phyloP scores from a whole-genome alignment of 37 sponge, comb jelly and placozoan species.

The Halisarca cf. caerulea region DNA sequence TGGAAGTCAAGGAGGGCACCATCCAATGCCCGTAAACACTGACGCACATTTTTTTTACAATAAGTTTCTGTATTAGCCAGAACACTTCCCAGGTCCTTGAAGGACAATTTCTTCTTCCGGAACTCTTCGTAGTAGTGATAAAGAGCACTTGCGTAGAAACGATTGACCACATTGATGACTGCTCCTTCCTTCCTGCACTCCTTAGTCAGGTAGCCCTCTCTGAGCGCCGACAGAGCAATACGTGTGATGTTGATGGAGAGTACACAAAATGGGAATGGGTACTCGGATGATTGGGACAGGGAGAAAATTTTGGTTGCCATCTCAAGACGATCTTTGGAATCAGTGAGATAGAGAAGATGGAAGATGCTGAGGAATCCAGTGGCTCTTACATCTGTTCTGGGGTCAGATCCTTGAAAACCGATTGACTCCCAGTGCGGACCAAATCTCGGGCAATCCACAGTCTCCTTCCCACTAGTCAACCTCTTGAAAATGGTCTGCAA shows the following conservation, averaged over 20 bases:
- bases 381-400: conserved; percentile 82
- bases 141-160: conserved; percentile 70
- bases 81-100: conserved; percentile 43
- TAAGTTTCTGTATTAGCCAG: conserved; percentile 31
- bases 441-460: conserved; percentile 45
- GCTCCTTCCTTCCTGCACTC: conserved; percentile 73
- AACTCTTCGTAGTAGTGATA: conserved; percentile 62
- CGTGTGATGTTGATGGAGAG: conserved; percentile 79
- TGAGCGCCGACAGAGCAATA: conserved; percentile 58
- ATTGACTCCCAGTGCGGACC: conserved; percentile 91
- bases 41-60: conserved; percentile 37
- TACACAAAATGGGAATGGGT: conserved; percentile 77
- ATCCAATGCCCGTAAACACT: conserved; percentile 19
- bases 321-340: conserved; percentile 3
- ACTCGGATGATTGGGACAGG: conserved; percentile 29
- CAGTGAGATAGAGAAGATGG: conserved; percentile 75
- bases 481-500: conserved; percentile 37
- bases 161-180: conserved; percentile 74
- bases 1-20: neutral
- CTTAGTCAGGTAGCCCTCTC: conserved; percentile 65
- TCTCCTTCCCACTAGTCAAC: conserved; percentile 10
- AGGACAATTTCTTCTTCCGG: conserved; percentile 26
- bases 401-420: conserved; percentile 87
- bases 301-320: conserved; percentile 65
- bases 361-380: conserved; percentile 81